Base-by-base conservation (phyloP, 1,140 invertebrate genomes). In the Cydia amplana region DNA sequence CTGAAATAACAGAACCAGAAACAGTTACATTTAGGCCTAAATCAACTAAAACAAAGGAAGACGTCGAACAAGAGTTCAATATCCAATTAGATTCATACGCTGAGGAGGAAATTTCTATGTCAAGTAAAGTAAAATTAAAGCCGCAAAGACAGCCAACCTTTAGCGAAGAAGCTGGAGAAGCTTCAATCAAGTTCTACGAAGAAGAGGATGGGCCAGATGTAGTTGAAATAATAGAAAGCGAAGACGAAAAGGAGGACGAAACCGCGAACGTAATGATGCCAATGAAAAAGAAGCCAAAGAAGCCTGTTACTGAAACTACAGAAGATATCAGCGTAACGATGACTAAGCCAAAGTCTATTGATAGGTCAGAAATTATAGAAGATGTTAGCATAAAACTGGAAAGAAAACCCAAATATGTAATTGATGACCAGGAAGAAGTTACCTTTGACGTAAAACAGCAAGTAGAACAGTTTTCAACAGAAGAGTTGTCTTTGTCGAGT, bases 31-130 rank as follows among this genome's bases (percentile, higher is more conserved):
- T 97, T 89, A 94, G 95, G 80, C 95, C 96, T 12, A 95, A 94
- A 87, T 89, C 85, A 4, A 95, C 94, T 5, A 95, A 95, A 91
- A 96, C 95, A 2, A 96, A 97, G 90, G 96, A 97, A 92, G 96
- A 97, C 83, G 95, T 97, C 7, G 96, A 97, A 86, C 96, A 97
- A 93, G 96, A 97, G 91, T 97, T 97, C 85, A 97, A 96, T 86
- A 97, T 97, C 79, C 95, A 96, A 32, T 90, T 97, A 65, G 96
- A 97, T 90, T 96, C 95, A 0, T 97, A 97, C 87, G 96, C 96
- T 65, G 97, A 97, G 92, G 96, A 97, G 93, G 96, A 97, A 90
- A 96, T 97, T 78, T 96, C 96, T 5, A 96, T 97, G 95, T 95
- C 96, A 12, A 96, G 96, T 75, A 97, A 96, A 91, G 95, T 97